Conservation (phyloP, 2,113 vertebrate species). For the Notothenia coriiceps region DNA sequence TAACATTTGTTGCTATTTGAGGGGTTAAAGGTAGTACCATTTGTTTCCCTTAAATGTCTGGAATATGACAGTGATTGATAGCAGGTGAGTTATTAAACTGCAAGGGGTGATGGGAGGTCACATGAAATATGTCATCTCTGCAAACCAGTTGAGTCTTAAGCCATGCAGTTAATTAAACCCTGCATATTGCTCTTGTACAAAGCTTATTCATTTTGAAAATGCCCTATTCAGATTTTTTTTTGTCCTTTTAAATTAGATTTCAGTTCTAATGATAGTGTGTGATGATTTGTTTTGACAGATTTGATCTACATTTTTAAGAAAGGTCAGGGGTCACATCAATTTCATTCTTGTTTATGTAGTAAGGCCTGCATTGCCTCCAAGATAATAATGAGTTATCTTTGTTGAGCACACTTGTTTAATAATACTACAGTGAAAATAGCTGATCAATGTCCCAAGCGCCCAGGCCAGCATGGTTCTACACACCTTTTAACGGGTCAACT, state of each 20-base stretch:
- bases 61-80: conserved; percentile 69
- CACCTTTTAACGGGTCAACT: conserved; percentile 40
- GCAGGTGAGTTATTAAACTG: conserved; percentile 61
- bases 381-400: background rate
- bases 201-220: background rate
- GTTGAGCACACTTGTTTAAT: conserved; percentile 24
- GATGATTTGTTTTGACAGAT: conserved; percentile 30
- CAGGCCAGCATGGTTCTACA: conserved; percentile 42
- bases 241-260: conserved; percentile 16
- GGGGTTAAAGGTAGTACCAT: conserved; percentile 32
- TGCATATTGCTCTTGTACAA: conserved; percentile 33
- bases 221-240: background rate
- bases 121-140: conserved; percentile 51
- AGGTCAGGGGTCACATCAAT: conserved; percentile 50
- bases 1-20: conserved; percentile 24
- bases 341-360: conserved; percentile 31
- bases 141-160: conserved; percentile 59
- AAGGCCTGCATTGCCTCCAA: conserved; percentile 43
- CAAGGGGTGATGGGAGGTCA: conserved; percentile 51
- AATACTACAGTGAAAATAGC: conserved; percentile 34
- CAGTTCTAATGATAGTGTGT: conserved; percentile 9
- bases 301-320: conserved; percentile 26
- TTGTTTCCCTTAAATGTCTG: conserved; percentile 38
- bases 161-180: conserved; percentile 50
- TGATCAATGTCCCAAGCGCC: conserved; percentile 32